Evolutionary conservation across 1,140 invertebrate species (phyloP), one percentile per base, ranked within the genome.

Genomic region (Nasonia giraulti): DNA sequence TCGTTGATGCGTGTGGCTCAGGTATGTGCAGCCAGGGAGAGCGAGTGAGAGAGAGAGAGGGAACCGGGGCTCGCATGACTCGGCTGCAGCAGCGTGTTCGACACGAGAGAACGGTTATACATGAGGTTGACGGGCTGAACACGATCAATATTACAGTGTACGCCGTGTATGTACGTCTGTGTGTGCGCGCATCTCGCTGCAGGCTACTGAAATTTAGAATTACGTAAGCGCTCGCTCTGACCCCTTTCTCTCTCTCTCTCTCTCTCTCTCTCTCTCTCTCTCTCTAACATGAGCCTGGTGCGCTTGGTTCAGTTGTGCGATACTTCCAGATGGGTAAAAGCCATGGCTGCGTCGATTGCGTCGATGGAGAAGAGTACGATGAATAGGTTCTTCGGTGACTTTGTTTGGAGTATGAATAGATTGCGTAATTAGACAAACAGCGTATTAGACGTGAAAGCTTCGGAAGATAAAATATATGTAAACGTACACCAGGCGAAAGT

Each of bases 121-220:
- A 37, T 33, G 62, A 50, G 44, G 40, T 78, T 71, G 66, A 78
- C 62, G 82, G 75, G 71, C 7, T 55, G 66, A 50, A 71, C 62
- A 66, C 62, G 83, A 84, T 84, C 83, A 55, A 84, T 84, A 80
- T 80, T 84, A 80, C 77, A 62, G 69, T 74, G 55, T 68, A 75
- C 68, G 27, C 27, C 27, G 50, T 62, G 5, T 50, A n/a, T n/a
- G 17, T 14, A 23, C 47, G 40, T 44, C 50, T 23, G 17, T 62
- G 7, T 79, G 40, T 73, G 44, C 55, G n/a, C 5, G 40, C 17
- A n/a, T 37, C 37, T n/a, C 7, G 55, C 37, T 33, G 17, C 47
- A 50, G 37, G 73, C n/a, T 33, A 71, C 74, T 83, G 75, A 83
- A 83, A 69, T 77, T 83, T 83, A 50, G 50, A 83, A 83, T 78